A percentile compares a stretch with the other conserved stretches of the same genome.
Evolutionary conservation across 2,113 vertebrate genomes (phyloP).

Genomic region (Hypocryptadius cinnamomeus): DNA sequence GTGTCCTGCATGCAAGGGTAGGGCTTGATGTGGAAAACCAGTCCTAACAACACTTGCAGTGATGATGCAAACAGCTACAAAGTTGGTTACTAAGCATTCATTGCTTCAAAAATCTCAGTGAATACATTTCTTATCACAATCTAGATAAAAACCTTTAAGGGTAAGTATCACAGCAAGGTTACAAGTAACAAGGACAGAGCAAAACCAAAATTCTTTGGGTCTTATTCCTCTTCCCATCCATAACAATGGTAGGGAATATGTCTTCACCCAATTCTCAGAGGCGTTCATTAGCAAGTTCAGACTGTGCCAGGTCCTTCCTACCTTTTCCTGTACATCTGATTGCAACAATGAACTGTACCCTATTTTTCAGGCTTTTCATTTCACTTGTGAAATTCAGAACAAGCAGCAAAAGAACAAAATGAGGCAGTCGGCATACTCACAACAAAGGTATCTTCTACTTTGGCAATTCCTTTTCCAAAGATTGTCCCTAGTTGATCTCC

Average conservation of each 20-base stretch:
- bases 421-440: conserved; percentile 70
- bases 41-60: not conserved
- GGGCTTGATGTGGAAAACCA: not conserved
- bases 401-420: not conserved
- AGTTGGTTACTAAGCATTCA: not conserved
- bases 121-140: not conserved
- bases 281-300: not conserved
- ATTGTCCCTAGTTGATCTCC: conserved; percentile 97
- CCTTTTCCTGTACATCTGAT: not conserved
- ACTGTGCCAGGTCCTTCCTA: not conserved
- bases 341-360: not conserved
- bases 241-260: not conserved
- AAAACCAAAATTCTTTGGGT: not conserved
- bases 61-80: not conserved
- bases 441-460: conserved; percentile 95
- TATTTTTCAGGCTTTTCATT: not conserved
- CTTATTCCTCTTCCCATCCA: not conserved
- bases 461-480: conserved; percentile 95
- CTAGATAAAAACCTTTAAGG: not conserved
- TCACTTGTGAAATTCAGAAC: not conserved
- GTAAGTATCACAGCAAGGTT: not conserved
- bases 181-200: not conserved
- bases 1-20: not conserved
- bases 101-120: not conserved
- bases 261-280: not conserved